phyloP scores from a whole-genome alignment of 2,888 invertebrate genomes.

The Serripes groenlandicus region DNA sequence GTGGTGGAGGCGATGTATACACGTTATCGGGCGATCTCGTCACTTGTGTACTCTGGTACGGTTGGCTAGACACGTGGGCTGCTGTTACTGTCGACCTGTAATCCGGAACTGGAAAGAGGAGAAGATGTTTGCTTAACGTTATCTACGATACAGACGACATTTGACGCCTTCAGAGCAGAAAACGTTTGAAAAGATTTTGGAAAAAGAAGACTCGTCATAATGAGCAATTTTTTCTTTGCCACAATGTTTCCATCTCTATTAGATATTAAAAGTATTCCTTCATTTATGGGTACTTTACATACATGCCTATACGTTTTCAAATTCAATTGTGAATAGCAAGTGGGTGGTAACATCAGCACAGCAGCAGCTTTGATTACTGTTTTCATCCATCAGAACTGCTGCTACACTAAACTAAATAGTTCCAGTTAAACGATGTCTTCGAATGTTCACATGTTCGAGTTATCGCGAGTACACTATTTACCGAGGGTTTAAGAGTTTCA shows the following conservation, averaged over 20 bases:
- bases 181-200: background rate
- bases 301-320: too few relatives aligned
- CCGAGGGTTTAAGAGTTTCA: too few relatives aligned
- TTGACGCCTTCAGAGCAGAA: background rate
- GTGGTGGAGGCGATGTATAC: background rate
- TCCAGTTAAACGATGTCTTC: too few relatives aligned
- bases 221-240: background rate
- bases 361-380: too few relatives aligned
- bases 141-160: background rate
- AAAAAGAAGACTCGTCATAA: background rate
- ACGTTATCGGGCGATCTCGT: background rate
- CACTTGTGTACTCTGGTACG: background rate
- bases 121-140: background rate
- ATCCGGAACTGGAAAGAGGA: conserved; percentile 1
- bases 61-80: conserved; percentile 1
- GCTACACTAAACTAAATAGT: background rate
- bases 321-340: too few relatives aligned
- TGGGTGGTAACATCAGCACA: too few relatives aligned
- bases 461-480: too few relatives aligned
- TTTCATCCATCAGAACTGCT: background rate
- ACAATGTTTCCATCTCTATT: background rate
- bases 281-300: too few relatives aligned
- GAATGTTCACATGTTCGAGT: too few relatives aligned
- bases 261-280: too few relatives aligned
- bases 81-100: background rate